Conservation (phyloP, 2,888 invertebrate species). For the Hyposoter dolosus region DNA sequence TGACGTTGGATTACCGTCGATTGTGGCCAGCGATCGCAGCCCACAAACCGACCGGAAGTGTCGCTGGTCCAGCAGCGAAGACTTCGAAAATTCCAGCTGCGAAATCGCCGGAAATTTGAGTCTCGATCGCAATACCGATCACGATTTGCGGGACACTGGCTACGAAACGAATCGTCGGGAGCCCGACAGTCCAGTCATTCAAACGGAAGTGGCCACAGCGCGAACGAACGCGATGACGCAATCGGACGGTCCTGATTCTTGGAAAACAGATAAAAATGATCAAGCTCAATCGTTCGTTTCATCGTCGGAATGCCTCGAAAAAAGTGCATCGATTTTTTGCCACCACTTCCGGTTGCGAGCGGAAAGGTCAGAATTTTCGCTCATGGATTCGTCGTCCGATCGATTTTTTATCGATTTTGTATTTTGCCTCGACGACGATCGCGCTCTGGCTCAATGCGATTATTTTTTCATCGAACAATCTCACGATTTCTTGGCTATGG, state of each 20-base stretch:
- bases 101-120: conserved; percentile 31
- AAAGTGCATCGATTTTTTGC: neutral
- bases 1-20: conserved; percentile 59
- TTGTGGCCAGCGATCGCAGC: neutral
- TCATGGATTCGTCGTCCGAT: neutral
- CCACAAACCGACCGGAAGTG: neutral
- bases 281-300: neutral
- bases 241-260: conserved; percentile 10
- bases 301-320: neutral
- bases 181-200: neutral
- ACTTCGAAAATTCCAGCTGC: conserved; percentile 38
- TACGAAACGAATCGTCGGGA: neutral
- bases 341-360: neutral
- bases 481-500: neutral
- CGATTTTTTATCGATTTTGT: conserved; percentile 14
- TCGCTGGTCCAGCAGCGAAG: conserved; percentile 29
- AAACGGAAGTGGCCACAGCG: neutral
- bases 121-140: conserved; percentile 10
- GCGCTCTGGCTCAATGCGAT: conserved; percentile 41
- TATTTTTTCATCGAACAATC: neutral
- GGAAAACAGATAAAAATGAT: conserved; percentile 11
- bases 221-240: neutral
- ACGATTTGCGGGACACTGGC: neutral
- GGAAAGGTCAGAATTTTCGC: neutral
- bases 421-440: conserved; percentile 48